Conservation (phyloP, 2,888 invertebrate genomes). For the Anoncus sp. region DNA sequence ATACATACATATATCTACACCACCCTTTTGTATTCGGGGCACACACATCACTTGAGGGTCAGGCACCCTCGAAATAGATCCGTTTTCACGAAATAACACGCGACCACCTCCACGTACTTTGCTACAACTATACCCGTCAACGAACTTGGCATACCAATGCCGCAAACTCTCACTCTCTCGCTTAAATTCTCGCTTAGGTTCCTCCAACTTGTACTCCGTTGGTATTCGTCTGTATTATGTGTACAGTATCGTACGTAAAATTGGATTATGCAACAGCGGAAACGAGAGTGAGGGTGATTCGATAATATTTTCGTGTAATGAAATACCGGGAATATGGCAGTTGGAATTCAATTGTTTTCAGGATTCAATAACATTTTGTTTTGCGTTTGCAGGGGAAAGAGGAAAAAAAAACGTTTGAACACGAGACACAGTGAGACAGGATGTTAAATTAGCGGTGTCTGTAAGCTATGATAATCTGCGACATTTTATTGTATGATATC, state of each 20-base stretch:
- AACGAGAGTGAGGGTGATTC: slow-evolving; percentile 27
- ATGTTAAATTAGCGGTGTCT: too few relatives aligned
- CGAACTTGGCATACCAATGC: slow-evolving; percentile 78
- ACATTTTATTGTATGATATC: too few relatives aligned
- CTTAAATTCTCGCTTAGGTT: slow-evolving; percentile 31
- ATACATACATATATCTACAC: slow-evolving; percentile 16
- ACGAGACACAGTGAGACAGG: too few relatives aligned
- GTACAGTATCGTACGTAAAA: slow-evolving; percentile 33
- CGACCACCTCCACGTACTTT: slow-evolving; percentile 62
- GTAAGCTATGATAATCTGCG: neutral
- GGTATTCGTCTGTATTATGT: neutral
- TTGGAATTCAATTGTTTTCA: slow-evolving; percentile 19
- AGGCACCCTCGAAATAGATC: slow-evolving; percentile 81
- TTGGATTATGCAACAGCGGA: slow-evolving; percentile 54
- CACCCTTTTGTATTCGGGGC: slow-evolving; percentile 79
- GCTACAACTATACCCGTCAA: slow-evolving; percentile 79
- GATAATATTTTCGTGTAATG: slow-evolving; percentile 43
- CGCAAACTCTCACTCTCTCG: slow-evolving; percentile 44
- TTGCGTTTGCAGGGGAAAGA: neutral
- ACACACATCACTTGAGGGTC: slow-evolving; percentile 82
- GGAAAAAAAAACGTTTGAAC: too few relatives aligned
- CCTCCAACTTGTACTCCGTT: slow-evolving; percentile 26
- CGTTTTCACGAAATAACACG: slow-evolving; percentile 81
- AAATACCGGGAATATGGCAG: slow-evolving; percentile 19
- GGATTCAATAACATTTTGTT: slow-evolving; percentile 16